phyloP scores from a whole-genome alignment of 2,797 vertebrate genomes.

The Enteromius mattozi region DNA sequence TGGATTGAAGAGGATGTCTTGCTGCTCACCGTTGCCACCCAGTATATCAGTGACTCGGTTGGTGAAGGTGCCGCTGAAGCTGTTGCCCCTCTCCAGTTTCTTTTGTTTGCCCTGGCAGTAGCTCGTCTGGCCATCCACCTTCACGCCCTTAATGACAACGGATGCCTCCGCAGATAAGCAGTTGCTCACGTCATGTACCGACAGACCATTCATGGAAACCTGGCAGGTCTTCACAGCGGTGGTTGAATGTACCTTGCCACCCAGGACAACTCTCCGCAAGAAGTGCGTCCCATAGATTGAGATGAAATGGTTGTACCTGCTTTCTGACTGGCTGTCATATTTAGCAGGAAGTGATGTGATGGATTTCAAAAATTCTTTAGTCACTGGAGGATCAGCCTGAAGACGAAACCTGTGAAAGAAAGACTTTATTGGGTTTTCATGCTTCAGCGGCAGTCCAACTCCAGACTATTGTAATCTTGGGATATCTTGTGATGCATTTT shows the following conservation, averaged over 20 bases:
- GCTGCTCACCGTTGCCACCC: constrained; percentile 44
- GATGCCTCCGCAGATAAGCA: constrained; percentile 72
- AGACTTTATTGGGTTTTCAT: background rate
- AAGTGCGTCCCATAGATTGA: constrained; percentile 79
- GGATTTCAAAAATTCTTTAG: constrained; percentile 65
- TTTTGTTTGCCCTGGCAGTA: constrained; percentile 63
- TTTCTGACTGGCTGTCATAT: constrained; percentile 51
- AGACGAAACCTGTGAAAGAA: constrained; percentile 68
- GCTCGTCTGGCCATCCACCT: fast-evolving
- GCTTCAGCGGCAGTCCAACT: background rate
- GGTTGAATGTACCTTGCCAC: constrained; percentile 67
- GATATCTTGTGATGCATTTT: background rate
- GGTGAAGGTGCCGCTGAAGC: constrained; percentile 70
- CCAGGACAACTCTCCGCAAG: constrained; percentile 70
- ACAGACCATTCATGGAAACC: constrained; percentile 65
- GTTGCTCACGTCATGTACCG: constrained; percentile 62
- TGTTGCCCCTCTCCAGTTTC: constrained; percentile 59
- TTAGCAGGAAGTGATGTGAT: constrained; percentile 65
- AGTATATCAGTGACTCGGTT: constrained; percentile 68
- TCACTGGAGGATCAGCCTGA: constrained; percentile 57
- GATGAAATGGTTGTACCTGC: constrained; percentile 69
- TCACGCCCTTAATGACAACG: fast-evolving
- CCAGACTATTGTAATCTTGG: background rate
- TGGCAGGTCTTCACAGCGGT: constrained; percentile 77
- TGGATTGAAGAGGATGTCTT: constrained; percentile 71